Evolutionary conservation across 1,140 invertebrate genomes (phyloP).

Genomic region (Diprion similis): DNA sequence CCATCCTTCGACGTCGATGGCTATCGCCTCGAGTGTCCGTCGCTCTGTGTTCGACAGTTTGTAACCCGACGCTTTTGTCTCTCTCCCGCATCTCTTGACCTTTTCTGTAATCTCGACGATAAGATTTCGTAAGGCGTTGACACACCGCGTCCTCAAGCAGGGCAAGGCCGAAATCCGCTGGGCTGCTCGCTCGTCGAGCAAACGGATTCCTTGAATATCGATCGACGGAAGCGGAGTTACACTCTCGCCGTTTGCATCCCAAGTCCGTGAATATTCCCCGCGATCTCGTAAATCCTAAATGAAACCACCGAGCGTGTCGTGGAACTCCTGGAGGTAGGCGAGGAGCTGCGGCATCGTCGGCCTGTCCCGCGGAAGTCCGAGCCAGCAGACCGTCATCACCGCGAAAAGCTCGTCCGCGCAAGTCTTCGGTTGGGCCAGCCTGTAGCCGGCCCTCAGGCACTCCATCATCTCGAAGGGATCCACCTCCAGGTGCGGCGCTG

Average conservation of each 20-base stretch:
- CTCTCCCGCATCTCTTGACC: not conserved
- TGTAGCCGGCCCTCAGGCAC: conserved; percentile 86
- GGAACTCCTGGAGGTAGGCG: conserved; percentile 87
- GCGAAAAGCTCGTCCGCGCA: conserved; percentile 95
- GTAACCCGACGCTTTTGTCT: not conserved
- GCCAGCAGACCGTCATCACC: conserved; percentile 93
- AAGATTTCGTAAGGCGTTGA: conserved; percentile 1
- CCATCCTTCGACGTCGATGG: not conserved
- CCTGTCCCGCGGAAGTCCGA: conserved; percentile 76
- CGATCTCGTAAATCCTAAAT: conserved; percentile 64
- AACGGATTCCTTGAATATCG: not conserved
- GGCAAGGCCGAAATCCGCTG: not conserved
- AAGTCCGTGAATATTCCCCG: not conserved
- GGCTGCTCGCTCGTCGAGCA: not conserved
- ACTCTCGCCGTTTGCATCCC: not conserved
- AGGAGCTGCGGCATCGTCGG: conserved; percentile 86
- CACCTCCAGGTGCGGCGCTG: conserved; percentile 86
- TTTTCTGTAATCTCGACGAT: not conserved
- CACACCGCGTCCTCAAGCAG: not conserved
- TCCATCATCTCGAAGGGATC: conserved; percentile 90
- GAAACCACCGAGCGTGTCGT: conserved; percentile 81
- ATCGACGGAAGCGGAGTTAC: too few relatives aligned
- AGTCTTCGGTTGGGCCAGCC: conserved; percentile 88
- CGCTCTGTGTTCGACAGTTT: not conserved
- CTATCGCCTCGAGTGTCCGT: not conserved